Evolutionary conservation across 2,888 invertebrate genomes (phyloP).

Genomic region (Xylota sylvarum): DNA sequence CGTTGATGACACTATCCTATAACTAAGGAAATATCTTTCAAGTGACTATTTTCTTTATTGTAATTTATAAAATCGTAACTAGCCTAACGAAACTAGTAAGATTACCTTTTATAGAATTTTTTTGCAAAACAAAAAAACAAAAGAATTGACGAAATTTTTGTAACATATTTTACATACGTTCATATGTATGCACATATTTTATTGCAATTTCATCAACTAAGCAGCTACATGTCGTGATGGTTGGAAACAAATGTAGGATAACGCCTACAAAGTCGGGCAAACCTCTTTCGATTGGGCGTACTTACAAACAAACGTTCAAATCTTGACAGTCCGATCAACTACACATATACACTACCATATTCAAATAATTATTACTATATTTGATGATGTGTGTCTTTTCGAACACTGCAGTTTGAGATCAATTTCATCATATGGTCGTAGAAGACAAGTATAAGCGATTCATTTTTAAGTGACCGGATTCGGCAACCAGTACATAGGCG

Average conservation of each 20-base stretch:
- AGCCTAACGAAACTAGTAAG: background rate
- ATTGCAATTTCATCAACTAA: conserved; percentile 47
- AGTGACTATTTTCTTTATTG: background rate
- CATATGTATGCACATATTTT: background rate
- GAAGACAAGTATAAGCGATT: conserved; percentile 42
- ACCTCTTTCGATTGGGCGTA: conserved; percentile 35
- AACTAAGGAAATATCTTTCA: background rate
- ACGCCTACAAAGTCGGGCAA: conserved; percentile 35
- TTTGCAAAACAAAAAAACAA: background rate
- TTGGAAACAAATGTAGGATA: conserved; percentile 5
- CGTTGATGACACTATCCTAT: background rate
- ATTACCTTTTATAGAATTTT: background rate
- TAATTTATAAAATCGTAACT: background rate
- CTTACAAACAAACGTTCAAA: conserved; percentile 16
- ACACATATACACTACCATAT: conserved; percentile 14
- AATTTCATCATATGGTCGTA: conserved; percentile 29
- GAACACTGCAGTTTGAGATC: conserved; percentile 17
- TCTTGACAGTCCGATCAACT: conserved; percentile 14
- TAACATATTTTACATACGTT: background rate
- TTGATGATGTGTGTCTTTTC: conserved; percentile 30
- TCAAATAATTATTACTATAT: conserved; percentile 22
- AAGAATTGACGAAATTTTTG: background rate
- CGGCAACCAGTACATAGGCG: conserved; percentile 43
- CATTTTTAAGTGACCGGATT: conserved; percentile 68
- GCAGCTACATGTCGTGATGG: background rate